A percentile compares a stretch with the other conserved stretches of the same genome.
These are phyloP conservation scores for Elymnias hypermnestra DNA, from an alignment of 1,140 invertebrate species.

Conservation along the genomic window DNA sequence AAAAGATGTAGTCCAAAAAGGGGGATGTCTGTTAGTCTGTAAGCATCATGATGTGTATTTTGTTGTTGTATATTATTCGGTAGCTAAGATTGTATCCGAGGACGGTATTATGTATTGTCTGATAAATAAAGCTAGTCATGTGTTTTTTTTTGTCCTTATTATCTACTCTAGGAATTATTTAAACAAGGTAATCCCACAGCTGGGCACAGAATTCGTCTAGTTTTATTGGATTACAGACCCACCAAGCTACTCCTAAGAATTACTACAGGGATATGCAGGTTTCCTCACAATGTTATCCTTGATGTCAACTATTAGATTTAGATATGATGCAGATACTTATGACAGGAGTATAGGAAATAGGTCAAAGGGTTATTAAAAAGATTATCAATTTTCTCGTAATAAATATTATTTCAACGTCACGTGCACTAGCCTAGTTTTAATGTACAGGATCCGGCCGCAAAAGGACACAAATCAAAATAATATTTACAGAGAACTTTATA, in stretches of 20 bases:
- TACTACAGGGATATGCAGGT: no score
- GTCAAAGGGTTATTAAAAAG: slow-evolving; percentile 30
- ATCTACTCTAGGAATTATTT: no score
- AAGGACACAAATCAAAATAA: slow-evolving; percentile 57
- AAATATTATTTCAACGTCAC: slow-evolving; percentile 70
- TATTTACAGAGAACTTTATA: slow-evolving; percentile 60
- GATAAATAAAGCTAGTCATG: slow-evolving; percentile 73
- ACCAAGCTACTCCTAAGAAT: no score
- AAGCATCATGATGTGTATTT: slow-evolving; percentile 27
- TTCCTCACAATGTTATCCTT: no score
- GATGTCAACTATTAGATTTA: no score
- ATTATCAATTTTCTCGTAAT: slow-evolving; percentile 48
- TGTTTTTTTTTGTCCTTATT: slow-evolving; percentile 47
- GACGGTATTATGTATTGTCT: slow-evolving; percentile 27
- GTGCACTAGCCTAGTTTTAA: slow-evolving; percentile 43
- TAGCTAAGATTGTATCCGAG: slow-evolving; percentile 1
- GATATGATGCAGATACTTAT: no score
- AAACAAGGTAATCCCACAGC: no score
- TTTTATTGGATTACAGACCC: no score
- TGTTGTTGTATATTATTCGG: slow-evolving; percentile 20
- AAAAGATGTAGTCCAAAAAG: slow-evolving; percentile 16
- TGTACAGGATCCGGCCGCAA: slow-evolving; percentile 40
- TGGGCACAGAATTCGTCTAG: no score
- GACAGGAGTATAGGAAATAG: no score
- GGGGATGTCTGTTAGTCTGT: slow-evolving; percentile 24